phyloP scores from a whole-genome alignment of 2,113 vertebrate genomes.

The Pachyramphus minor region DNA sequence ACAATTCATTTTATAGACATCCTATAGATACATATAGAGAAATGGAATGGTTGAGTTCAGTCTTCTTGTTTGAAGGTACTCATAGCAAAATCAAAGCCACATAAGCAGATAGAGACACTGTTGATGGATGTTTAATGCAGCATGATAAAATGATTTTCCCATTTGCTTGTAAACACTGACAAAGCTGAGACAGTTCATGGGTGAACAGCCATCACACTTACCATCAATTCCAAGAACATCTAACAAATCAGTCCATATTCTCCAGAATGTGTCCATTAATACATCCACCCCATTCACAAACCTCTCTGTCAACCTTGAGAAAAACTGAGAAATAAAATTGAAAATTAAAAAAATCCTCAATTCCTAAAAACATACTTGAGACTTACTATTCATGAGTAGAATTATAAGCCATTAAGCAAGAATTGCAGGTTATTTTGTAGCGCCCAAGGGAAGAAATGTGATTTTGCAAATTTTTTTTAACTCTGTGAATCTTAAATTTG shows the following conservation, averaged over 20 bases:
- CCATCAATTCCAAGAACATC: slow-evolving; percentile 95
- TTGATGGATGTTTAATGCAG: not conserved
- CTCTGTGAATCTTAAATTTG: not conserved
- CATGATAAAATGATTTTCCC: not conserved
- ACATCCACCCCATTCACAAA: slow-evolving; percentile 93
- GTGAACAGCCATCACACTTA: slow-evolving; percentile 62
- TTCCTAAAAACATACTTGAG: not conserved
- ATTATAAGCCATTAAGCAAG: not conserved
- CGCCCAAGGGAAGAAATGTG: not conserved
- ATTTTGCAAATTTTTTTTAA: not conserved
- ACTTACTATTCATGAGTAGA: not conserved
- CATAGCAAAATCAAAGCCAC: not conserved
- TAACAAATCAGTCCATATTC: slow-evolving; percentile 90
- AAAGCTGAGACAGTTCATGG: not conserved
- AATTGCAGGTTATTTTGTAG: not conserved
- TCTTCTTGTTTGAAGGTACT: not conserved
- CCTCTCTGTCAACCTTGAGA: slow-evolving; percentile 90
- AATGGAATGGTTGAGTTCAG: not conserved
- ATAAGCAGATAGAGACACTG: not conserved
- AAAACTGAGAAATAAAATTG: slow-evolving; percentile 78
- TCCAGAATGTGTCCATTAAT: slow-evolving; percentile 90
- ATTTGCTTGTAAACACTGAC: not conserved
- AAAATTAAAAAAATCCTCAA: slow-evolving; percentile 25
- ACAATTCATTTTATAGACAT: not conserved
- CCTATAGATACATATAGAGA: not conserved